Evolutionary conservation across 1,140 invertebrate genomes (phyloP).

Genomic region (Oncopeltus fasciatus): DNA sequence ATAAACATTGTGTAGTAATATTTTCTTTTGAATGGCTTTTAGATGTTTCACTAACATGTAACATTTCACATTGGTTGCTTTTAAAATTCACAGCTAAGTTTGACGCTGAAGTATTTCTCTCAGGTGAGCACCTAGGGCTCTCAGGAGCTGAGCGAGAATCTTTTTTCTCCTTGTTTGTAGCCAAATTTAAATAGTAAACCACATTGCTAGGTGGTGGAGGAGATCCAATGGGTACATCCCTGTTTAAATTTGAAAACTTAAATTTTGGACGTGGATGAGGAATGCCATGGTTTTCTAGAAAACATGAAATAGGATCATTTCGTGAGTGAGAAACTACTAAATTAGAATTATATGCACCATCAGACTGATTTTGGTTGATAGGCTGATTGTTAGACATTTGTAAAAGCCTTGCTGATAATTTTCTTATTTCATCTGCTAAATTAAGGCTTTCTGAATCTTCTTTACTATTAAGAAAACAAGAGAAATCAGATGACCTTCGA

Average conservation of each 20-base stretch:
- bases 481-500: slow-evolving; percentile 58
- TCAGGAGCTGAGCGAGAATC: not conserved
- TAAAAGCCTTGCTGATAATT: slow-evolving; percentile 58
- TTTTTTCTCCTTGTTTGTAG: not conserved
- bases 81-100: not conserved
- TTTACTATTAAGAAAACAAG: slow-evolving; percentile 40
- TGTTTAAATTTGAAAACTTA: slow-evolving; percentile 23
- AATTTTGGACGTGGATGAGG: slow-evolving; percentile 22
- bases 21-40: not conserved
- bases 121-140: not conserved
- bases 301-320: slow-evolving; percentile 12
- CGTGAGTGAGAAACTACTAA: not conserved
- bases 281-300: slow-evolving; percentile 17
- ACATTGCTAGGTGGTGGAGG: slow-evolving; percentile 22
- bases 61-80: not conserved
- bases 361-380: slow-evolving; percentile 35
- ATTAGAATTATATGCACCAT: not conserved
- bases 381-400: slow-evolving; percentile 43
- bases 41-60: not conserved
- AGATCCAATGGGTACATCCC: slow-evolving; percentile 24
- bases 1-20: not conserved
- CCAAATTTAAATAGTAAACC: slow-evolving; percentile 17
- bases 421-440: slow-evolving; percentile 63
- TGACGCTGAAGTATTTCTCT: not conserved
- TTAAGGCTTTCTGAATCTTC: slow-evolving; percentile 40